These are phyloP conservation scores for Paralvinella palmiformis DNA, from an alignment of 1,140 invertebrate genomes.

Conservation along the genomic window DNA sequence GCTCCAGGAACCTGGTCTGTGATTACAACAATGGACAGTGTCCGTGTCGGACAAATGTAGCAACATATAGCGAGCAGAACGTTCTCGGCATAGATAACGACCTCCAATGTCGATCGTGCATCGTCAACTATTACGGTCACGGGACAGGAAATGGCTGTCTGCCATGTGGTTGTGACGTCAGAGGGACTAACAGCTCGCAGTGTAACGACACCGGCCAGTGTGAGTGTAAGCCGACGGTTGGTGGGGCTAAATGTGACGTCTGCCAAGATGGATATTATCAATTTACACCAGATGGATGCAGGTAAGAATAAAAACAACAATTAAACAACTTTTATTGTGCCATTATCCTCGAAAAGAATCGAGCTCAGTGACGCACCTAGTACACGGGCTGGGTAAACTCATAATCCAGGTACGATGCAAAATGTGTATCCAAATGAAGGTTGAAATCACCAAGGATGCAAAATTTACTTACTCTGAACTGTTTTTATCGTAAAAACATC, in stretches of 20 bases:
- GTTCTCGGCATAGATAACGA: conserved; percentile 57
- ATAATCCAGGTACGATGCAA: too few relatives aligned
- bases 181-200: conserved; percentile 63
- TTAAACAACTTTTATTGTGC: too few relatives aligned
- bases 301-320: conserved; percentile 28
- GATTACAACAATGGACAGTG: conserved; percentile 88
- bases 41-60: conserved; percentile 82
- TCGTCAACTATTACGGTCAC: conserved; percentile 65
- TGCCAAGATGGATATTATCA: conserved; percentile 78
- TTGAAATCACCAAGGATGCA: too few relatives aligned
- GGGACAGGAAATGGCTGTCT: conserved; percentile 22
- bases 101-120: conserved; percentile 87
- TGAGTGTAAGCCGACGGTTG: conserved; percentile 73
- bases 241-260: conserved; percentile 67
- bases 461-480: neutral
- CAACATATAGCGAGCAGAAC: conserved; percentile 66
- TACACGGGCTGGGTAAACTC: too few relatives aligned
- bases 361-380: too few relatives aligned
- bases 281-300: conserved; percentile 71
- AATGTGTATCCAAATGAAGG: too few relatives aligned
- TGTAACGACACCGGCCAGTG: conserved; percentile 79
- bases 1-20: conserved; percentile 91
- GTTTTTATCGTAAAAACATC: neutral
- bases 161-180: conserved; percentile 69
- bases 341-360: too few relatives aligned